phyloP scores from a whole-genome alignment of 2,113 vertebrate species.

The Pelusios castaneus region DNA sequence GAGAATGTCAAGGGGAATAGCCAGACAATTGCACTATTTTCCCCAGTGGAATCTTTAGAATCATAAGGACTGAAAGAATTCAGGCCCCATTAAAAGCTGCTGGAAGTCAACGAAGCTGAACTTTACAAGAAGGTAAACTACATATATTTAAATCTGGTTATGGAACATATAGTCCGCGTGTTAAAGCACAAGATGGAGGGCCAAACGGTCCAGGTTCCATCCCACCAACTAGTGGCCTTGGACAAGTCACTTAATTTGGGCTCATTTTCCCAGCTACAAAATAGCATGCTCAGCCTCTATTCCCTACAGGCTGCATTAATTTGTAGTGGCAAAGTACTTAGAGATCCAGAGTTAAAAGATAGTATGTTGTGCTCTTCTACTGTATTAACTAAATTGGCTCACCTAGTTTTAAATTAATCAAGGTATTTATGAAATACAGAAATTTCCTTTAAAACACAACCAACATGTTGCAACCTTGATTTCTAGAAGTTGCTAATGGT shows the following conservation, averaged over 20 bases:
- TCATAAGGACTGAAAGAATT: not conserved
- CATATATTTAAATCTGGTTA: not conserved
- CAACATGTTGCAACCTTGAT: not conserved
- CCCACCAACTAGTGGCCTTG: not conserved
- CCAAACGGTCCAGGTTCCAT: not conserved
- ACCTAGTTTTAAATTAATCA: not conserved
- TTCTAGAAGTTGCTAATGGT: not conserved
- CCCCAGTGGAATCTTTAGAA: no score
- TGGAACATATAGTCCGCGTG: rapidly evolving
- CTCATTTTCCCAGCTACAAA: not conserved
- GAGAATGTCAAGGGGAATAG: not conserved
- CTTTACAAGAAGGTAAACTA: rapidly evolving
- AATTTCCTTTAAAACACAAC: not conserved
- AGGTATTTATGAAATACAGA: not conserved
- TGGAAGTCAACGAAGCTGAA: not conserved
- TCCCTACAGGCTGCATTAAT: not conserved
- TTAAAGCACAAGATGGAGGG: not conserved
- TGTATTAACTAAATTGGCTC: not conserved
- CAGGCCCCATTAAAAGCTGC: not conserved
- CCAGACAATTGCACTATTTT: not conserved
- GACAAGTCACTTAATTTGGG: not conserved
- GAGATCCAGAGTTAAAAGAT: not conserved
- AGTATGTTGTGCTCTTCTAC: not conserved
- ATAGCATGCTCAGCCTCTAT: not conserved
- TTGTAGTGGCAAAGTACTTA: not conserved